Evolutionary conservation across 2,113 vertebrate species (phyloP).

Genomic region (Rhabdornis inornatus): DNA sequence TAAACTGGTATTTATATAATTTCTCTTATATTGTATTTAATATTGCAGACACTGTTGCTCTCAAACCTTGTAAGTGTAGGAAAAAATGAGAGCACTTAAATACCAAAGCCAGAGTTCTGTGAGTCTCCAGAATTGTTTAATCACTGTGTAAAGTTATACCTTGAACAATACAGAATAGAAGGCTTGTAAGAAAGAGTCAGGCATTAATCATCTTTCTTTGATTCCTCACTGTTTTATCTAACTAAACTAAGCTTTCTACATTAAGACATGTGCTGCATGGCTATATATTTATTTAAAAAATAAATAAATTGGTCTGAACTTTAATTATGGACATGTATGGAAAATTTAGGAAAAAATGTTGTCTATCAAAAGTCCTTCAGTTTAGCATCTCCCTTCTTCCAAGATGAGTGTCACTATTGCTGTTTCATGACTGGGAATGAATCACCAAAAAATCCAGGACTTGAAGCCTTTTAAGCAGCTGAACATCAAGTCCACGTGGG

Average conservation of each 20-base stretch:
- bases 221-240: neutral
- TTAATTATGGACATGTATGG: neutral
- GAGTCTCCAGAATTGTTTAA: neutral
- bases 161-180: neutral
- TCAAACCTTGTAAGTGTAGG: neutral
- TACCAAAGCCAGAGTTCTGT: neutral
- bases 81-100: neutral
- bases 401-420: neutral
- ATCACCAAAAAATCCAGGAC: neutral
- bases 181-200: neutral
- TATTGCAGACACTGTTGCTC: neutral
- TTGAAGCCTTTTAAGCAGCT: neutral
- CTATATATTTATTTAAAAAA: neutral
- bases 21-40: neutral
- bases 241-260: neutral
- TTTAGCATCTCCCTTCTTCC: neutral
- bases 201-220: neutral
- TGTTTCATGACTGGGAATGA: neutral
- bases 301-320: neutral
- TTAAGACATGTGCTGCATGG: neutral
- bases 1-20: neutral
- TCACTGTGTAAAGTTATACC: neutral
- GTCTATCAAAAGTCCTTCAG: neutral
- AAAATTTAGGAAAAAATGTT: neutral
- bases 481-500: rapidly evolving